phyloP scores from a whole-genome alignment of 35 echinoderm and acorn worm genomes.

The Anneissia japonica region DNA sequence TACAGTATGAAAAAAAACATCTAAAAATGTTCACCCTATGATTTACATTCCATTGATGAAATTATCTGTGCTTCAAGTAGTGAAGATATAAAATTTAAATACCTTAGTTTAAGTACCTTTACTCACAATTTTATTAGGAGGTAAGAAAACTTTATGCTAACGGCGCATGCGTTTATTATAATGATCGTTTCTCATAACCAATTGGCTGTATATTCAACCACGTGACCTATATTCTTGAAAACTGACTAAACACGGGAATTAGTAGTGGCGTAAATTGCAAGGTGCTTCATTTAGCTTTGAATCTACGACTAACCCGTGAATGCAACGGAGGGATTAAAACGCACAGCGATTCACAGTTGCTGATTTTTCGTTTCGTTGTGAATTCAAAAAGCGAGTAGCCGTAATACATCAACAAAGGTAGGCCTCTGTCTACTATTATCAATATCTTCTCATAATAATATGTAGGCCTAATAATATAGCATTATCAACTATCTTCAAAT shows the following conservation, averaged over 20 bases:
- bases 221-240: not conserved
- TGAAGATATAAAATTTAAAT: not conserved
- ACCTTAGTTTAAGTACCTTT: not conserved
- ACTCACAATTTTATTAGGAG: no score
- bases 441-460: no score
- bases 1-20: no score
- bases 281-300: not conserved
- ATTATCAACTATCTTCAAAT: no score
- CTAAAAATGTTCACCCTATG: no score
- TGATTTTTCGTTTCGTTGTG: not conserved
- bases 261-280: not conserved
- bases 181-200: not conserved
- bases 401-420: no score
- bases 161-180: not conserved
- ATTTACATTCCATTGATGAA: not conserved
- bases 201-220: not conserved
- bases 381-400: no score
- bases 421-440: no score
- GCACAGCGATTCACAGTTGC: not conserved
- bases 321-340: not conserved
- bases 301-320: not conserved
- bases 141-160: not conserved
- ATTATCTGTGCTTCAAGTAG: not conserved
- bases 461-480: no score
- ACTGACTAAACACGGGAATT: not conserved